These are phyloP conservation scores for Osmoderma eremita DNA, from an alignment of 2,888 invertebrate species.

Conservation along the genomic window DNA sequence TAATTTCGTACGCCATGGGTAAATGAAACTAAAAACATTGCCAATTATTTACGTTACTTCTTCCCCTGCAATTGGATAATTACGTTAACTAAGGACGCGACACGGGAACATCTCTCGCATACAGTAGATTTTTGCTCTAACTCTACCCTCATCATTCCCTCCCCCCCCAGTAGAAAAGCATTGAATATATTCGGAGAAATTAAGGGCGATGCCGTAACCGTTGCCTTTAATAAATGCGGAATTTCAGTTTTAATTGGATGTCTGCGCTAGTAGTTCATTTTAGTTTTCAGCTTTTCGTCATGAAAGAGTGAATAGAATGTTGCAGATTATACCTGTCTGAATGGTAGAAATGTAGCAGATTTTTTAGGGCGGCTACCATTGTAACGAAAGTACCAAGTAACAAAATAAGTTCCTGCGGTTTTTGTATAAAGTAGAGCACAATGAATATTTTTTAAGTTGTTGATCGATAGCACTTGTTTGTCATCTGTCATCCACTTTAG, in stretches of 20 bases:
- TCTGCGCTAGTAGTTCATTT: not conserved
- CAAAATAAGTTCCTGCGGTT: no score
- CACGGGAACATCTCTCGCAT: not conserved
- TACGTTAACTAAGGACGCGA: slow-evolving; percentile 23
- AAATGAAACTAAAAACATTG: slow-evolving; percentile 21
- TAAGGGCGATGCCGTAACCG: not conserved
- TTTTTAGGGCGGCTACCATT: no score
- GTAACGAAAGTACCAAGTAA: no score
- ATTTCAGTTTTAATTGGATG: slow-evolving; percentile 31
- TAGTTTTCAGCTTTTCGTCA: not conserved
- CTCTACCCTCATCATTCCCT: not conserved
- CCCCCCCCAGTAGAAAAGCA: not conserved
- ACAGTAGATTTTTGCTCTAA: not conserved
- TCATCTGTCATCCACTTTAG: no score
- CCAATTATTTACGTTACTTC: slow-evolving; percentile 25
- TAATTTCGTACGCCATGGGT: slow-evolving; percentile 4
- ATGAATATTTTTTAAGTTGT: no score
- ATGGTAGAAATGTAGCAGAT: no score
- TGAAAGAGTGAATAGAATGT: no score
- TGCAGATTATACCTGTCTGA: no score
- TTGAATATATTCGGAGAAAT: no score
- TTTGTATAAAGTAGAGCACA: no score
- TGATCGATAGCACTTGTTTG: no score
- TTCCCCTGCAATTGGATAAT: slow-evolving; percentile 9
- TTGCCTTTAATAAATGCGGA: slow-evolving; percentile 5